A percentile compares a stretch with the other conserved stretches of the same genome.
phyloP scores from a whole-genome alignment of 92 coral and sea anemone species.

The Phenganax subtilis region DNA sequence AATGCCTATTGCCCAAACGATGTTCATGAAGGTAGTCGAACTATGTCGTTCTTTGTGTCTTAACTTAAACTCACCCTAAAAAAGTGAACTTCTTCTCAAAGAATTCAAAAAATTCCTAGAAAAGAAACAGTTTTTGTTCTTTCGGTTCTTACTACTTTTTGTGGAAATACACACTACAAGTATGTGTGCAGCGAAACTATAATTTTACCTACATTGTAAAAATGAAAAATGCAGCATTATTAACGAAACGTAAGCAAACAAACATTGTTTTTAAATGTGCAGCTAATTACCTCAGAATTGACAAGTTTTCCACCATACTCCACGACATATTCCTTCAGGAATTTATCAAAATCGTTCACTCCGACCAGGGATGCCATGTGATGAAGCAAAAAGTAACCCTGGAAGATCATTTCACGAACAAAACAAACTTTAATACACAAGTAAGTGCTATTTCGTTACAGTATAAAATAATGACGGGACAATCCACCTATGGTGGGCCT shows the following conservation, averaged over 20 bases:
- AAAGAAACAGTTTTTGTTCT: neutral
- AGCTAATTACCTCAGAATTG: slow-evolving; percentile 65
- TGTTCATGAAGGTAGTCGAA: neutral
- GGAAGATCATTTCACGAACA: neutral
- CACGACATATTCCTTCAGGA: slow-evolving; percentile 70
- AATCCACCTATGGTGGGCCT: too few relatives aligned
- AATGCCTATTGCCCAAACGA: too few relatives aligned
- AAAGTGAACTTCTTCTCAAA: slow-evolving; percentile 60
- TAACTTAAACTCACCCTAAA: slow-evolving; percentile 57
- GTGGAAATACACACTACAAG: neutral
- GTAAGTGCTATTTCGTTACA: too few relatives aligned
- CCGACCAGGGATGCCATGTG: slow-evolving; percentile 85
- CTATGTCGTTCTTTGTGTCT: too few relatives aligned
- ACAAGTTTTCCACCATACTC: slow-evolving; percentile 84
- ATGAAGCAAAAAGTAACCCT: slow-evolving; percentile 96
- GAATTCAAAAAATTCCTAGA: slow-evolving; percentile 74
- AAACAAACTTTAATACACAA: too few relatives aligned
- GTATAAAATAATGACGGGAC: too few relatives aligned
- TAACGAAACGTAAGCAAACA: neutral
- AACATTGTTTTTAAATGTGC: neutral
- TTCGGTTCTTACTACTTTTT: neutral
- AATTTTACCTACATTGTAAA: neutral
- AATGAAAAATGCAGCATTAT: neutral
- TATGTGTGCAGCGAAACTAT: neutral
- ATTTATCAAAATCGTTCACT: slow-evolving; percentile 61